phyloP scores from a whole-genome alignment of 2,113 vertebrate genomes.

The Oncorhynchus keta region DNA sequence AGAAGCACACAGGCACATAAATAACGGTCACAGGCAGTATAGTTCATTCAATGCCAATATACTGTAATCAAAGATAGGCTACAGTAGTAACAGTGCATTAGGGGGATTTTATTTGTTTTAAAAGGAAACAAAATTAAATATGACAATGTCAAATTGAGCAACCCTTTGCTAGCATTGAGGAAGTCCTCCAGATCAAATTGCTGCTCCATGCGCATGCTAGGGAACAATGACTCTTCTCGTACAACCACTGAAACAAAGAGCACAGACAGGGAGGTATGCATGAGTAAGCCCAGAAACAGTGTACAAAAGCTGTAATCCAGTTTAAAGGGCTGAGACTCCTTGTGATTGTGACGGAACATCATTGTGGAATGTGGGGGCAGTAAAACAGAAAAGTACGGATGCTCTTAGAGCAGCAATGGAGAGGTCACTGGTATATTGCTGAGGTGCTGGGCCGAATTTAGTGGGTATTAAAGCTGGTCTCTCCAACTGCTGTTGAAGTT shows the following conservation, averaged over 20 bases:
- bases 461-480: background rate
- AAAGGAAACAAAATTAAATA: background rate
- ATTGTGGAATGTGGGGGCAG: no score
- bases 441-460: background rate
- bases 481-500: slow-evolving; percentile 1
- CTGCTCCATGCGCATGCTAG: slow-evolving; percentile 25
- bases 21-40: background rate
- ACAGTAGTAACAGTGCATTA: no score
- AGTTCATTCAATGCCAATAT: no score
- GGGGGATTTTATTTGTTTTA: no score
- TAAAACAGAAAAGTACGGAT: background rate
- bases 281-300: background rate
- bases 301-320: background rate
- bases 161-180: slow-evolving; percentile 28
- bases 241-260: slow-evolving; percentile 28
- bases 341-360: no score
- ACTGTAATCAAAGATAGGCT: no score
- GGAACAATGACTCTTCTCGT: slow-evolving; percentile 29
- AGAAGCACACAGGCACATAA: background rate
- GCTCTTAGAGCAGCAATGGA: background rate
- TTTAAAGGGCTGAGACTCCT: background rate
- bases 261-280: background rate
- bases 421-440: slow-evolving; percentile 20
- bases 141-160: background rate
- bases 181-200: slow-evolving; percentile 27